A percentile compares a stretch with the other conserved stretches of the same genome.
Evolutionary conservation across 2,113 vertebrate genomes (phyloP).

Genomic region (Cepphus grylle): DNA sequence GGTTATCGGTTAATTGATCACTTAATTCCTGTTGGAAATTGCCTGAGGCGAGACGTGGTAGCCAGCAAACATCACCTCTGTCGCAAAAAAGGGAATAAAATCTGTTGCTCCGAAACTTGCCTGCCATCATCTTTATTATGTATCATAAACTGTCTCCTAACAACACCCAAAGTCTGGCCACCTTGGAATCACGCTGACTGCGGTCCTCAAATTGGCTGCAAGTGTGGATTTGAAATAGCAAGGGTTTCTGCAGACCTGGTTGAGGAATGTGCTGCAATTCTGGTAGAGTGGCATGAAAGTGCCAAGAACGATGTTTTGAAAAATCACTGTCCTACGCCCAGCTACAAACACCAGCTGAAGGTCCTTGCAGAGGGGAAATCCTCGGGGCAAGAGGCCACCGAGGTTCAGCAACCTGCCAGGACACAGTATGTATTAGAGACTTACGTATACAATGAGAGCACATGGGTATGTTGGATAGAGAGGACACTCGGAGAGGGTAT

Average conservation of each 20-base stretch:
- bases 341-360: background rate
- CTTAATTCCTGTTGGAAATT: background rate
- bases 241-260: background rate
- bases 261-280: background rate
- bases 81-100: background rate
- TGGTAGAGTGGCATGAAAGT: background rate
- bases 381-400: background rate
- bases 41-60: background rate
- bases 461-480: accelerated
- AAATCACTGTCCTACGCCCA: background rate
- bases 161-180: background rate
- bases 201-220: background rate
- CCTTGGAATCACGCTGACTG: accelerated
- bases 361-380: background rate
- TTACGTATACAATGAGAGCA: background rate
- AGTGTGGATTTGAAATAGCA: background rate
- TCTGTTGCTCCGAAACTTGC: background rate
- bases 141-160: background rate
- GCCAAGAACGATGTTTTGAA: background rate
- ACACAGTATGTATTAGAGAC: accelerated
- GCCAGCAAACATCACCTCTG: background rate
- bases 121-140: background rate
- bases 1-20: background rate
- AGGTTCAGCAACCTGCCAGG: background rate
- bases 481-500: background rate